Evolutionary conservation across 1,140 invertebrate species (phyloP).

Genomic region (Drosophila melanogaster): DNA sequence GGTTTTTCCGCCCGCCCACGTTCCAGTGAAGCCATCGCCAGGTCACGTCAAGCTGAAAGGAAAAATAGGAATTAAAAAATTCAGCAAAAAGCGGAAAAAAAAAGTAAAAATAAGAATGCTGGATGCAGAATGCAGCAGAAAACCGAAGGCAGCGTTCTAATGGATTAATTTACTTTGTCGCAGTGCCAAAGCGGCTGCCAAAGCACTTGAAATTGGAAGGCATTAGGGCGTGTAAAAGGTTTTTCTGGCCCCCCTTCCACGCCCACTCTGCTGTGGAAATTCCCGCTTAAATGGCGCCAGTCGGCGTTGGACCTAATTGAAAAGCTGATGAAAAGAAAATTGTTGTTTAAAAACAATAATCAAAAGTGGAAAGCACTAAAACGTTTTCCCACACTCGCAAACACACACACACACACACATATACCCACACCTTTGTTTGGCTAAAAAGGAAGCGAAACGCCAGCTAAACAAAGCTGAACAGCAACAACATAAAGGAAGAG

Average conservation of each 20-base stretch:
- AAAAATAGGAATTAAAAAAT: slow-evolving; percentile 49
- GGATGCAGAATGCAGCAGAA: slow-evolving; percentile 24
- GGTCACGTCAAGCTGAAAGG: slow-evolving; percentile 64
- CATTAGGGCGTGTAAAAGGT: slow-evolving; percentile 74
- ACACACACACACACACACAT: not conserved
- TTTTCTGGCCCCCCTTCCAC: slow-evolving; percentile 52
- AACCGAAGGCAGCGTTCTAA: slow-evolving; percentile 56
- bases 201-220: slow-evolving; percentile 63
- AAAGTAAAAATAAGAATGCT: slow-evolving; percentile 19
- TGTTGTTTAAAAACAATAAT: slow-evolving; percentile 77
- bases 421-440: slow-evolving; percentile 33
- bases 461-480: slow-evolving; percentile 58
- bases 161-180: slow-evolving; percentile 82
- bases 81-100: slow-evolving; percentile 11
- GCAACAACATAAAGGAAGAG: slow-evolving; percentile 37
- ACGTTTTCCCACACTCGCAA: slow-evolving; percentile 49
- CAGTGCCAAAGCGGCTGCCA: slow-evolving; percentile 64
- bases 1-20: slow-evolving; percentile 10
- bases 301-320: slow-evolving; percentile 68
- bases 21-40: slow-evolving; percentile 55
- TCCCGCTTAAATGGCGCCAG: slow-evolving; percentile 56
- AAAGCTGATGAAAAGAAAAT: slow-evolving; percentile 81
- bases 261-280: slow-evolving; percentile 7
- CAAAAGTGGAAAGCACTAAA: slow-evolving; percentile 77
- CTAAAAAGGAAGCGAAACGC: slow-evolving; percentile 35